Evolutionary conservation across 92 coral and sea anemone species (phyloP).

Genomic region (Pocillopora meandrina): DNA sequence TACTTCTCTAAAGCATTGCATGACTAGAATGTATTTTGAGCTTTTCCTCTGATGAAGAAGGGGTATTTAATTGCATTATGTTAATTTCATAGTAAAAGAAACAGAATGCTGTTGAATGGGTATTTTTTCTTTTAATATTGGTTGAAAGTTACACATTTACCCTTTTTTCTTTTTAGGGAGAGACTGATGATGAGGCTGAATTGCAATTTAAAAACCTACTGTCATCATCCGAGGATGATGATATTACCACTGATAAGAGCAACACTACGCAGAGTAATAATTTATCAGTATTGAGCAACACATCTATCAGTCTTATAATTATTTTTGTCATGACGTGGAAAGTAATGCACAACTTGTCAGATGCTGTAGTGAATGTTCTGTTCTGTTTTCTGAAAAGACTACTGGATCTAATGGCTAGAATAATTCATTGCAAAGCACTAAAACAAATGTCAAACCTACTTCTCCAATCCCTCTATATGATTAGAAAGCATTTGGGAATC

Average conservation of each 20-base stretch:
- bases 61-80: no score
- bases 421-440: background rate
- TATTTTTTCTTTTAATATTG: no score
- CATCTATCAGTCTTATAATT: slow-evolving; percentile 2
- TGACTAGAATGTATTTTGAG: no score
- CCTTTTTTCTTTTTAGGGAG: background rate
- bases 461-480: slow-evolving; percentile 18
- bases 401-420: background rate
- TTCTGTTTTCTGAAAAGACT: background rate
- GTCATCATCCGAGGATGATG: slow-evolving; percentile 9
- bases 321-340: slow-evolving; percentile 20
- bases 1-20: no score
- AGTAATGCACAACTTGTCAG: slow-evolving; percentile 19
- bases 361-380: slow-evolving; percentile 14
- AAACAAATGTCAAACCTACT: background rate
- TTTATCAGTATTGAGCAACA: background rate
- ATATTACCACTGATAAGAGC: background rate
- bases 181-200: slow-evolving; percentile 16
- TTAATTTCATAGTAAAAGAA: no score
- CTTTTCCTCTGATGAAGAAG: no score
- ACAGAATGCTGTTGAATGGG: no score
- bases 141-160: background rate
- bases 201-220: slow-evolving; percentile 11
- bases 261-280: no score
- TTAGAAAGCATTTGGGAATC: slow-evolving; percentile 8